These are phyloP conservation scores for Hyles euphorbiae DNA, from an alignment of 1,140 invertebrate species.

Conservation along the genomic window DNA sequence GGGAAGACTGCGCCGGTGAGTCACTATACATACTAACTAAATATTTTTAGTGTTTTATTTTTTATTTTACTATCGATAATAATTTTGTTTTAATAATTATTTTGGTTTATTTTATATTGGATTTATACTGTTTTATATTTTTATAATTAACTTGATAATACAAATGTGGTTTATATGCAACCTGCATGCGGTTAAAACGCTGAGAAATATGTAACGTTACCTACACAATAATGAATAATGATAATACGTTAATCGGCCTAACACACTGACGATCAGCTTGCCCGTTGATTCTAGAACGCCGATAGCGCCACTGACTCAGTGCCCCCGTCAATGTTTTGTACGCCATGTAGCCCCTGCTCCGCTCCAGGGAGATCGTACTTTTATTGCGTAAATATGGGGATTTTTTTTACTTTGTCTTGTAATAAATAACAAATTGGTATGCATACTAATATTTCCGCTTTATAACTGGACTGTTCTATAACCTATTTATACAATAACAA, in stretches of 20 bases:
- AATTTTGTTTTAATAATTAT: no score
- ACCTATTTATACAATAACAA: neutral
- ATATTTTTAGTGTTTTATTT: no score
- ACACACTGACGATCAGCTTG: constrained; percentile 27
- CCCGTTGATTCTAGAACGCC: constrained; percentile 55
- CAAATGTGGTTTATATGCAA: no score
- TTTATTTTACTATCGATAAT: no score
- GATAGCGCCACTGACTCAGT: constrained; percentile 50
- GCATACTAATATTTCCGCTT: no score
- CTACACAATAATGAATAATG: no score
- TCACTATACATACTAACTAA: constrained; percentile 1
- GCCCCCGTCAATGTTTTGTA: constrained; percentile 67
- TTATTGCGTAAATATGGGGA: constrained; percentile 70
- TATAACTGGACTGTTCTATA: neutral
- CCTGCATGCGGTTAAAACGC: no score
- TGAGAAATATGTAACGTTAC: no score
- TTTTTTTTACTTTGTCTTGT: constrained; percentile 23
- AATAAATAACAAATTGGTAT: constrained; percentile 6
- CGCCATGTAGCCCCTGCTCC: constrained; percentile 59
- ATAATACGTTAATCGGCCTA: constrained; percentile 16
- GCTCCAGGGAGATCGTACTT: constrained; percentile 56
- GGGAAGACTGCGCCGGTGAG: constrained; percentile 81
- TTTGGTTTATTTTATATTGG: no score
- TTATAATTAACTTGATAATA: no score
- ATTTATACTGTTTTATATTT: no score